Evolutionary conservation across 2,888 invertebrate species (phyloP).

Genomic region (Melikaiella ostensackeni): DNA sequence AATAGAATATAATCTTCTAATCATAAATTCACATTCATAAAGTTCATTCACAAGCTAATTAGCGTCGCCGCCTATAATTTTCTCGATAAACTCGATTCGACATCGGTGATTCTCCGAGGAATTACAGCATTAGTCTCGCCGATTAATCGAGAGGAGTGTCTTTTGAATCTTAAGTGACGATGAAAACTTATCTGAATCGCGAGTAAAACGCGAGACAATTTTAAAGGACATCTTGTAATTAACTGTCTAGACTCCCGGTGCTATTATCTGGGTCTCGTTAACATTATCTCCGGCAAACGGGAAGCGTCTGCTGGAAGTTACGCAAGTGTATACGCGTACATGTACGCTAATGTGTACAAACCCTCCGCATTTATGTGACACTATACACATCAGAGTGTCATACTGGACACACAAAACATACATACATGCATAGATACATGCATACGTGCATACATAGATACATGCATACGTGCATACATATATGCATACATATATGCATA

Average conservation of each 20-base stretch:
- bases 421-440: background rate
- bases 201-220: slow-evolving; percentile 59
- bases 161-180: slow-evolving; percentile 25
- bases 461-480: background rate
- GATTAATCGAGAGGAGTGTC: slow-evolving; percentile 6
- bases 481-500: background rate
- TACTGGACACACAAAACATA: background rate
- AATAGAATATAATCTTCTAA: background rate
- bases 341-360: slow-evolving; percentile 1
- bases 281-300: slow-evolving; percentile 74
- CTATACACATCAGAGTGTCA: background rate
- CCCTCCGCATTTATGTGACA: background rate
- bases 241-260: slow-evolving; percentile 74
- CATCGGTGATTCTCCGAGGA: background rate
- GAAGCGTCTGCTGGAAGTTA: slow-evolving; percentile 60
- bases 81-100: background rate
- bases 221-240: slow-evolving; percentile 73
- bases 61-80: background rate
- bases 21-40: background rate
- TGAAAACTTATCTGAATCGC: slow-evolving; percentile 36
- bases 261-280: slow-evolving; percentile 74
- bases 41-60: background rate
- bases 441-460: background rate
- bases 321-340: background rate
- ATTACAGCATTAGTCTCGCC: slow-evolving; percentile 4